phyloP scores from a whole-genome alignment of 2,888 invertebrate genomes.

The Melieria crassipennis region DNA sequence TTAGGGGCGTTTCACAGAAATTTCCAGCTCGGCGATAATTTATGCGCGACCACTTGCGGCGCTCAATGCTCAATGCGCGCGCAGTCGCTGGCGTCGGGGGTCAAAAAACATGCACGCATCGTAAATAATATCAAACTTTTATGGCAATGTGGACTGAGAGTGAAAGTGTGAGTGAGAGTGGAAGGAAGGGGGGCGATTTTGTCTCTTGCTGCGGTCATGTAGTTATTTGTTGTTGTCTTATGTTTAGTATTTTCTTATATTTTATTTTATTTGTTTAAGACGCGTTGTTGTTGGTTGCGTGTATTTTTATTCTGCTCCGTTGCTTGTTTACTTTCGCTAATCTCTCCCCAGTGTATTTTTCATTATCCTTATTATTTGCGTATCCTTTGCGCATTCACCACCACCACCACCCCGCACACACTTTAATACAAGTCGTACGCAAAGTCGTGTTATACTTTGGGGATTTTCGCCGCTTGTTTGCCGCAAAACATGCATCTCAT shows the following conservation, averaged over 20 bases:
- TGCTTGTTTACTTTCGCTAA: conserved; percentile 43
- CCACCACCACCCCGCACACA: too few species aligned
- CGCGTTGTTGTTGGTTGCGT: not conserved
- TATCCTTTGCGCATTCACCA: conserved; percentile 1
- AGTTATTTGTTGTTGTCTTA: not conserved
- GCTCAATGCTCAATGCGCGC: not conserved
- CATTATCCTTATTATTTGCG: conserved; percentile 57
- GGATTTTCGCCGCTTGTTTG: too few species aligned
- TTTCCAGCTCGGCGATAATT: too few species aligned
- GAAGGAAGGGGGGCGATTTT: too few species aligned
- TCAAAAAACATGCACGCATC: conserved; percentile 24
- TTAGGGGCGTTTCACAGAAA: too few species aligned
- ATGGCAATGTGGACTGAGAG: not conserved
- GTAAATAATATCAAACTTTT: conserved; percentile 26
- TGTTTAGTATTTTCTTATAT: not conserved
- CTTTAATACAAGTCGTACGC: too few species aligned
- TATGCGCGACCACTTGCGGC: too few species aligned
- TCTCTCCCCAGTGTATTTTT: conserved; percentile 61
- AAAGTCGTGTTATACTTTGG: too few species aligned
- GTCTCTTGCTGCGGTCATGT: not conserved
- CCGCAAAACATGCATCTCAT: not conserved
- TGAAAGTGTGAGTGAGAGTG: too few species aligned
- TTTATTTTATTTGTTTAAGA: not conserved
- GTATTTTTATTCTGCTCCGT: not conserved
- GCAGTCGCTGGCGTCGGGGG: conserved; percentile 2